A percentile compares a stretch with the other conserved stretches of the same genome.
Evolutionary conservation across 2,797 vertebrate genomes (phyloP).

Genomic region (Myoxocephalus aenaeus): DNA sequence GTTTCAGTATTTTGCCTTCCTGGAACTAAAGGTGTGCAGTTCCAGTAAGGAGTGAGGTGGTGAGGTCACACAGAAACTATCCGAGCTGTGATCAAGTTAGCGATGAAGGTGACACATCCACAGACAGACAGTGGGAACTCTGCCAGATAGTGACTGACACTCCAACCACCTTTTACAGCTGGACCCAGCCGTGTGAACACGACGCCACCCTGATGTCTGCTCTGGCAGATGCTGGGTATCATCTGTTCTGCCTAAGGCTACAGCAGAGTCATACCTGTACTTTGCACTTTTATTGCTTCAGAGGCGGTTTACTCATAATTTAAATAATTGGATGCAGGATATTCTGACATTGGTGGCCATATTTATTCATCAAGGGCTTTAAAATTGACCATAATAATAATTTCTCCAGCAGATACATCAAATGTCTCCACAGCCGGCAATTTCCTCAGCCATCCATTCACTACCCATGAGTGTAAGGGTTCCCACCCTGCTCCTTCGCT

Average conservation of each 20-base stretch:
- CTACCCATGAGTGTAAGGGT: constrained; percentile 7
- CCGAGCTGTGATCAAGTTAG: constrained; percentile 53
- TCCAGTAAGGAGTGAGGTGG: constrained; percentile 65
- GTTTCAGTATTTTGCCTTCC: constrained; percentile 45
- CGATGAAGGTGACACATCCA: constrained; percentile 68
- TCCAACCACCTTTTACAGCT: constrained; percentile 44
- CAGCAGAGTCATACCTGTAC: background rate
- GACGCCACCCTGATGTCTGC: constrained; percentile 28
- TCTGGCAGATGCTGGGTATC: constrained; percentile 35
- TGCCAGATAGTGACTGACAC: constrained; percentile 55
- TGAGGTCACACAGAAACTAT: constrained; percentile 50
- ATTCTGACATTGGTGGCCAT: background rate
- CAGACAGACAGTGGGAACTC: constrained; percentile 42
- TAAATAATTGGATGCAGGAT: constrained; percentile 6
- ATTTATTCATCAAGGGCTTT: constrained; percentile 25
- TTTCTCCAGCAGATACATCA: constrained; percentile 15
- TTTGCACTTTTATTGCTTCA: background rate
- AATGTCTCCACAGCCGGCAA: constrained; percentile 30
- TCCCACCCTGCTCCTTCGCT: constrained; percentile 49
- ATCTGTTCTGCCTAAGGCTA: constrained; percentile 8
- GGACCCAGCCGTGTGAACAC: constrained; percentile 45
- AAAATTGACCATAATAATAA: constrained; percentile 26
- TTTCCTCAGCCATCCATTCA: constrained; percentile 45
- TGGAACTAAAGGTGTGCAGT: constrained; percentile 29
- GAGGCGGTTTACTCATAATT: constrained; percentile 1